Evolutionary conservation across 2,797 vertebrate species (phyloP).

Genomic region (Discoglossus pictus): DNA sequence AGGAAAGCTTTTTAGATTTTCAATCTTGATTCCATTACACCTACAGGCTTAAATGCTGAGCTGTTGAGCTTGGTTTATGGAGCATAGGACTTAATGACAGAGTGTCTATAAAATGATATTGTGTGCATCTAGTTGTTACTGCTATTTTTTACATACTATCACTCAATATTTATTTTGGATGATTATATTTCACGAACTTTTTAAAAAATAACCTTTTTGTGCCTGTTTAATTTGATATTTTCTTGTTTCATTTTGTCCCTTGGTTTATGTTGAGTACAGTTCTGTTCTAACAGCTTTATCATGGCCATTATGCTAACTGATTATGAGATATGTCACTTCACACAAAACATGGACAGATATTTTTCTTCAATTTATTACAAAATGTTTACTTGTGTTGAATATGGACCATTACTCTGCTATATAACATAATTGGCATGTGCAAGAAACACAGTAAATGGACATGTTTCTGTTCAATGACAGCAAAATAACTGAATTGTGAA

Average conservation of each 20-base stretch:
- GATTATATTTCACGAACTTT: constrained; percentile 3
- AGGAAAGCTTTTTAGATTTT: constrained; percentile 39
- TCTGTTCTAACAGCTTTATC: neutral
- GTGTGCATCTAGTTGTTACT: constrained; percentile 41
- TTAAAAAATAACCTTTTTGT: too few relatives aligned
- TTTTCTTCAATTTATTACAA: neutral
- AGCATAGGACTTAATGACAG: constrained; percentile 41
- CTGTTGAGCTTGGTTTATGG: constrained; percentile 45
- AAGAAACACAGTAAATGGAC: too few relatives aligned
- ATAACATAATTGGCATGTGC: too few relatives aligned
- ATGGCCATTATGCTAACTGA: neutral
- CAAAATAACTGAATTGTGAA: too few relatives aligned
- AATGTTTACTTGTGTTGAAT: too few relatives aligned
- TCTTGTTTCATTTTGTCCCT: neutral
- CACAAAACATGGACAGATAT: neutral
- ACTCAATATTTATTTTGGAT: constrained; percentile 11
- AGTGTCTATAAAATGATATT: constrained; percentile 43
- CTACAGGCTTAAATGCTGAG: constrained; percentile 49
- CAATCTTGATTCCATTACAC: constrained; percentile 47
- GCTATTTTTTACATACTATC: constrained; percentile 31
- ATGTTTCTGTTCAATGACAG: too few relatives aligned
- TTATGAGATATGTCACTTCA: constrained; percentile 2
- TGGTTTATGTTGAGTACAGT: neutral
- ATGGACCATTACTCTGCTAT: too few relatives aligned
- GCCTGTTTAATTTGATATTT: too few relatives aligned